Evolutionary conservation across 2,797 vertebrate species (phyloP), one percentile per base, ranked within the genome.

Genomic region (Hoplostethus atlanticus): DNA sequence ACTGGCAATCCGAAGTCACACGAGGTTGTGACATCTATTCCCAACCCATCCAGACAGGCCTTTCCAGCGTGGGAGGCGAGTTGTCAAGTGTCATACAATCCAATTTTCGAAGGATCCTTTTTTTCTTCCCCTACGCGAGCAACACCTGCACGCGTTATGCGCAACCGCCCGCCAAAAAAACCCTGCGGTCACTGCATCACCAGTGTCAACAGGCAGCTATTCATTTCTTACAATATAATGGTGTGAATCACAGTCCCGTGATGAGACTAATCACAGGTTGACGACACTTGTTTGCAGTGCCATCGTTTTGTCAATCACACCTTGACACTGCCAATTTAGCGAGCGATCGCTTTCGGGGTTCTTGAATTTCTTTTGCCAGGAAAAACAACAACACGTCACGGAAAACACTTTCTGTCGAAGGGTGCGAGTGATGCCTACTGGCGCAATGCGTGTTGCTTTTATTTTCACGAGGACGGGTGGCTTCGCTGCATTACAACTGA

Each of bases 201-300:
- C 71, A 48, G 21, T 52, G 71, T 78, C 62, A 46, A 76, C 79
- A 73, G 77, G 86, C 78, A 54, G 63, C 42, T 60, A 78, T 80
- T 86, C 73, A 81, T 86, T 79, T 36, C 81, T 67, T 53, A 68
- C 79, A 83, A 68, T 76, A 76, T 75, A 86, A 86, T 69, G 68
- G 82, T 68, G 50, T 85, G 81, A 91, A 87, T 90, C 82, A 71
- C 76, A 83, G 28, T 28, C 79, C 85, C 83, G 86, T 87, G 81
- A 73, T 78, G 78, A 91, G 73, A 86, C 73, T 84, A 84, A 88
- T 91, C 85, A 84, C 66, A 77, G 71, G 56, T 64, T 79, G 72
- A 86, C 83, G 84, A 89, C 81, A 28, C 28, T 28, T 83, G 82
- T 84, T 73, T 68, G 62, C 75, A 63, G 63, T 38, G 70, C 68